Conservation (phyloP, 2,797 vertebrate genomes). For the Acomys russatus region DNA sequence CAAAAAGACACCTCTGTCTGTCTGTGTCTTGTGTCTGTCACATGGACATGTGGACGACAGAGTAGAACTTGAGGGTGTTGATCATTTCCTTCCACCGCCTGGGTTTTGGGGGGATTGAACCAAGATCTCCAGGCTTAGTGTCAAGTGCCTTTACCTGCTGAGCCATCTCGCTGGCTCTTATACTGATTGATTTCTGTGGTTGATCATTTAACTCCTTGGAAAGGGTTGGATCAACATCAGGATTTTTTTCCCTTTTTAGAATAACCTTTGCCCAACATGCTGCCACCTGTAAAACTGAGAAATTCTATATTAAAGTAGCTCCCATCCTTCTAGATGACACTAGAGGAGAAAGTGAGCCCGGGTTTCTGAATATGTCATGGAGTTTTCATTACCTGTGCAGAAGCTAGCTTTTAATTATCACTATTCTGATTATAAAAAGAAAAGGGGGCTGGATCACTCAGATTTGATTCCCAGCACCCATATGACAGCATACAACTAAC, state of each 20-base stretch:
- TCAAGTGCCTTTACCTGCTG: neutral
- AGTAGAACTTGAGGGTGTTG: neutral
- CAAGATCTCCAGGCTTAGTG: neutral
- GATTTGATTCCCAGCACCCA: neutral
- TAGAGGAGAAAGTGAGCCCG: neutral
- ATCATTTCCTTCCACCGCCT: neutral
- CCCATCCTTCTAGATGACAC: neutral
- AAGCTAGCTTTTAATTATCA: neutral
- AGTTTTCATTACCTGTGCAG: neutral
- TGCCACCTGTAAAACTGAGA: neutral
- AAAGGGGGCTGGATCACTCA: neutral
- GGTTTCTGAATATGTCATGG: neutral
- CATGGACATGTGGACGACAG: neutral
- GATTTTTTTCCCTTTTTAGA: neutral
- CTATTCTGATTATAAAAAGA: neutral
- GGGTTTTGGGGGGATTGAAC: neutral
- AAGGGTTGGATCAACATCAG: neutral
- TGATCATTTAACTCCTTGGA: neutral
- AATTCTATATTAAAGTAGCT: neutral
- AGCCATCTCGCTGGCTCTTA: neutral
- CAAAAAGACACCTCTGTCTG: neutral
- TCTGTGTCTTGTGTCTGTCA: neutral
- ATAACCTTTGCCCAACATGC: conserved; percentile 18
- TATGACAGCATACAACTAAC: neutral
- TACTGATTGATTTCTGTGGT: neutral